phyloP scores from a whole-genome alignment of 2,888 invertebrate genomes.

The Blera fallax region DNA sequence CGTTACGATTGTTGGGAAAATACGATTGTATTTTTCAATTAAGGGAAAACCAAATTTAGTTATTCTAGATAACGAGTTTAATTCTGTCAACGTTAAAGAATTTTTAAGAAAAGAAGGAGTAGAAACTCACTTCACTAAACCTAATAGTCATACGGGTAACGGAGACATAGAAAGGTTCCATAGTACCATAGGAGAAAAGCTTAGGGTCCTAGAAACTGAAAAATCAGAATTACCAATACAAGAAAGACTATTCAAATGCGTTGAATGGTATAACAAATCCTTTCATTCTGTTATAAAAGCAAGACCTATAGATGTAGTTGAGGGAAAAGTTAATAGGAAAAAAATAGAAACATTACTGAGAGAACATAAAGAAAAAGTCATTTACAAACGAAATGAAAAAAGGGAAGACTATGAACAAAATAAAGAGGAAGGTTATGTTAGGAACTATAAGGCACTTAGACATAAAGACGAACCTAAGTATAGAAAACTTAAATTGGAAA shows the following conservation, averaged over 20 bases:
- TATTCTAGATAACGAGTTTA: background rate
- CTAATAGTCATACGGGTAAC: background rate
- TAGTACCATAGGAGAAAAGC: background rate
- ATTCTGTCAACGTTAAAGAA: background rate
- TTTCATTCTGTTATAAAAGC: background rate
- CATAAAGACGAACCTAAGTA: constrained; percentile 55
- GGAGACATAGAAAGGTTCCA: background rate
- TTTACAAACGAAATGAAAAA: background rate
- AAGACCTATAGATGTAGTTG: background rate
- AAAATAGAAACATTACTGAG: too few relatives aligned
- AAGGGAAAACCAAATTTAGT: constrained; percentile 3
- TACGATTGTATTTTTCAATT: background rate
- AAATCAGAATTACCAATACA: constrained; percentile 1
- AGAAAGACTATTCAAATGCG: constrained; percentile 27
- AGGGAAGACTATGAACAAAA: constrained; percentile 34
- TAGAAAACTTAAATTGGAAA: too few relatives aligned
- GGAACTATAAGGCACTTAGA: too few relatives aligned
- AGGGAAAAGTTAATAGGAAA: too few relatives aligned
- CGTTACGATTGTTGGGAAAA: background rate
- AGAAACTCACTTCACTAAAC: background rate
- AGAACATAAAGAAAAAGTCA: background rate
- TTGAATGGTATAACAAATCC: constrained; percentile 37
- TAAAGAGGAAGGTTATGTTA: constrained; percentile 18
- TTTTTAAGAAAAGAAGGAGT: constrained; percentile 1
- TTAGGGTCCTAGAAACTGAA: background rate